Base-by-base conservation (phyloP, 2,797 vertebrate species). In the Spondyliosoma cantharus region DNA sequence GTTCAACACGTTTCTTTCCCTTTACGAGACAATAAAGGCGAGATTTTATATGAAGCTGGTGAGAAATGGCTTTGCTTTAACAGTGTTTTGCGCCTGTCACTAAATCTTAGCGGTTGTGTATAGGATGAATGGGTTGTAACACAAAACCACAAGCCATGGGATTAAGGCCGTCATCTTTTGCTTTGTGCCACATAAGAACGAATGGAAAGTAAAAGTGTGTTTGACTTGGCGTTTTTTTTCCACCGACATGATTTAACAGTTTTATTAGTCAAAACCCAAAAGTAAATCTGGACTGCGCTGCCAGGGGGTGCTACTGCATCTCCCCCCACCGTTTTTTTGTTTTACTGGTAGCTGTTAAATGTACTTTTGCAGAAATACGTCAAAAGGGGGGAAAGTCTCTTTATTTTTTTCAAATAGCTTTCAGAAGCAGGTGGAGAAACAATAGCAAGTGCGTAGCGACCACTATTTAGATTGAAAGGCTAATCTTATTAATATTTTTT, bases 11-110 rank as follows among this genome's bases (percentile, higher is more conserved):
- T 91, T 93, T 94, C 87, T 90, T 91, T 83, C 90, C 29, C 90
- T 94, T 95, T 95, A 96, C 60, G 93, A 93, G 91, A 93, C 93
- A 91, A 94, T 96, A 95, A 94, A 96, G 90, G 88, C 88, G 14
- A 81, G 88, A 92, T 92, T 94, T 94, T 94, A 94, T 94, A 94
- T 87, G 90, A 90, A 90, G 89, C 89, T 86, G 78, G 84, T 94
- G 92, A 95, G 90, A 85, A 93, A 94, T 94, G 92, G 91, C 93
- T 94, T 93, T 91, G 92, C 86, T 95, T 95, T 95, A 94, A 94
- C 92, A 86, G 90, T 93, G 91, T 94, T 94, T 93, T 87, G 92
- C 77, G 77, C 86, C 89, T 88, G 93, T 93, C 92, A 92, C 91
- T 95, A 93, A 95, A 95, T 95, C 93, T 95, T 92, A 88, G 90